Conservation (phyloP, 2,888 invertebrate genomes). For the Acrobasis suavella region DNA sequence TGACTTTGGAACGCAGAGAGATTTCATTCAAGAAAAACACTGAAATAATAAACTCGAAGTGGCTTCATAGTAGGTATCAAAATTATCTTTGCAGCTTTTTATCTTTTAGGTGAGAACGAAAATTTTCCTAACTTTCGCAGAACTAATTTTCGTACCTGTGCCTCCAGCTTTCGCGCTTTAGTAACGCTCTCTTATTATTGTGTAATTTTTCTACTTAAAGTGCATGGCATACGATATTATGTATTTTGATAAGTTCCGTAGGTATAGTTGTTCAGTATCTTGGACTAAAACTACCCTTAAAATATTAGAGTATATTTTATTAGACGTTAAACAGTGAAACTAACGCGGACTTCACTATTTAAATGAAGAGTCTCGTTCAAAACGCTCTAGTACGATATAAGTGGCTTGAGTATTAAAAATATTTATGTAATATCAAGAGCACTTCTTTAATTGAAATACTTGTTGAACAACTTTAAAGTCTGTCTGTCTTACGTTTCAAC, state of each 20-base stretch:
- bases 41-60: too few relatives aligned
- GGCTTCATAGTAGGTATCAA: constrained; percentile 94
- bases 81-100: constrained; percentile 86
- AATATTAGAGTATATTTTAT: too few relatives aligned
- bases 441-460: neutral
- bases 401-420: neutral
- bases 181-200: too few relatives aligned
- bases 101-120: too few relatives aligned
- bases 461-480: neutral
- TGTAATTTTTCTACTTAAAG: constrained; percentile 86
- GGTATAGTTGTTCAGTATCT: too few relatives aligned
- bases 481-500: neutral
- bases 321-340: constrained; percentile 98
- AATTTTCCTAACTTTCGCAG: too few relatives aligned
- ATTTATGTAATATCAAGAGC: neutral
- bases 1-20: constrained; percentile 92
- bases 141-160: too few relatives aligned
- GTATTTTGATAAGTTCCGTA: too few relatives aligned
- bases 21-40: constrained; percentile 95
- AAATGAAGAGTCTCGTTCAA: neutral
- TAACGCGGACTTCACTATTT: constrained; percentile 91
- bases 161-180: too few relatives aligned
- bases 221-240: too few relatives aligned
- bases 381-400: neutral
- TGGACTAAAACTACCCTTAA: too few relatives aligned